Evolutionary conservation across 2,888 invertebrate species (phyloP).

Genomic region (Tillus elongatus): DNA sequence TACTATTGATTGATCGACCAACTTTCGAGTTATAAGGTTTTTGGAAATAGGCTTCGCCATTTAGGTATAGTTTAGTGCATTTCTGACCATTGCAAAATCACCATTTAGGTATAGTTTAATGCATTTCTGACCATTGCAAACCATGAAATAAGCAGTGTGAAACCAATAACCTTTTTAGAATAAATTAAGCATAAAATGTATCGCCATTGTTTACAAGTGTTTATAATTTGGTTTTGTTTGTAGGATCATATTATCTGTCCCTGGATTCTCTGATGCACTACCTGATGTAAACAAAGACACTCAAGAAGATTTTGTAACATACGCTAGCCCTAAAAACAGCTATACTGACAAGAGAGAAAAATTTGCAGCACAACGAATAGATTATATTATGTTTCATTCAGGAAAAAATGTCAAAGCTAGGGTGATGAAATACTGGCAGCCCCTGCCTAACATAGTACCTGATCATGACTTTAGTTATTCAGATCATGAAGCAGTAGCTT

Average conservation of each 20-base stretch:
- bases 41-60: no score
- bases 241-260: constrained; percentile 50
- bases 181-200: no score
- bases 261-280: constrained; percentile 48
- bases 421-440: constrained; percentile 53
- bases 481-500: constrained; percentile 79
- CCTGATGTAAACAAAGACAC: constrained; percentile 30
- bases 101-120: no score
- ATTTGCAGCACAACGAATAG: constrained; percentile 80
- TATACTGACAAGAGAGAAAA: constrained; percentile 56
- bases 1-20: no score
- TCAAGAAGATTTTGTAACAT: constrained; percentile 53
- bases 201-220: no score
- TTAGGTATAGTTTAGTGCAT: no score
- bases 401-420: constrained; percentile 36
- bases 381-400: constrained; percentile 72
- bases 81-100: no score
- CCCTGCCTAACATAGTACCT: constrained; percentile 66
- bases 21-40: no score
- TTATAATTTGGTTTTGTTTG: constrained; percentile 14
- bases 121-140: no score
- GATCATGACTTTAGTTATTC: constrained; percentile 68
- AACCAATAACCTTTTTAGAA: no score
- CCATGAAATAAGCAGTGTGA: no score
- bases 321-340: constrained; percentile 71